Percentiles rank a stretch among this genome's conserved stretches.
Evolutionary conservation across 2,797 vertebrate genomes (phyloP).

Genomic region (Manis javanica): DNA sequence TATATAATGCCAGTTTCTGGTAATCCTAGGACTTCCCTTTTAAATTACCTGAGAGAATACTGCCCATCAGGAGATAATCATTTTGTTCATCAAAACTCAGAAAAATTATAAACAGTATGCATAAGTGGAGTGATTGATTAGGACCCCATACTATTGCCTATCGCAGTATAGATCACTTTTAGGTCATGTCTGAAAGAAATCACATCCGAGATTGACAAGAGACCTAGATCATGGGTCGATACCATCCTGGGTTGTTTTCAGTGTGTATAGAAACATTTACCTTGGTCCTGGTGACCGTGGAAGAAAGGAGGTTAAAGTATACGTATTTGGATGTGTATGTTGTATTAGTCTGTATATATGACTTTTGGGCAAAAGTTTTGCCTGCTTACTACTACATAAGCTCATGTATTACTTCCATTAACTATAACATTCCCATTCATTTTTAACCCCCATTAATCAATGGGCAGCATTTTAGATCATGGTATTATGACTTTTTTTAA

Average conservation of each 20-base stretch:
- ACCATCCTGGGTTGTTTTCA: background rate
- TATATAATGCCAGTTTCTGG: background rate
- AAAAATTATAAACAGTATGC: background rate
- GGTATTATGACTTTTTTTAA: background rate
- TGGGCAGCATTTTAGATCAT: conserved; percentile 22
- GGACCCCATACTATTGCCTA: background rate
- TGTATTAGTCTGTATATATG: background rate
- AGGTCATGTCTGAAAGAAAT: background rate
- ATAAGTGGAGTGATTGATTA: background rate
- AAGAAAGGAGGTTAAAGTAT: background rate
- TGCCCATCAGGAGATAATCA: background rate
- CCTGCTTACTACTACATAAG: background rate
- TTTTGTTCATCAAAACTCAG: background rate
- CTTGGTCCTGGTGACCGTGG: background rate
- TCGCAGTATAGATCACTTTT: background rate
- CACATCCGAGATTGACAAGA: background rate
- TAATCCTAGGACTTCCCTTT: background rate
- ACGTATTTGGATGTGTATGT: background rate
- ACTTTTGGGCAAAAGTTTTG: background rate
- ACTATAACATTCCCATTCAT: background rate
- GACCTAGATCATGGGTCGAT: background rate
- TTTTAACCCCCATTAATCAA: background rate
- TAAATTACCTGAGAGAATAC: background rate
- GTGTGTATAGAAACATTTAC: background rate
- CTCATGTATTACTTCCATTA: background rate